Percentiles rank a stretch among this genome's conserved stretches.
These are phyloP conservation scores for Caenorhabditis sp. DNA, from an alignment of 2,888 invertebrate species.

Conservation along the genomic window DNA sequence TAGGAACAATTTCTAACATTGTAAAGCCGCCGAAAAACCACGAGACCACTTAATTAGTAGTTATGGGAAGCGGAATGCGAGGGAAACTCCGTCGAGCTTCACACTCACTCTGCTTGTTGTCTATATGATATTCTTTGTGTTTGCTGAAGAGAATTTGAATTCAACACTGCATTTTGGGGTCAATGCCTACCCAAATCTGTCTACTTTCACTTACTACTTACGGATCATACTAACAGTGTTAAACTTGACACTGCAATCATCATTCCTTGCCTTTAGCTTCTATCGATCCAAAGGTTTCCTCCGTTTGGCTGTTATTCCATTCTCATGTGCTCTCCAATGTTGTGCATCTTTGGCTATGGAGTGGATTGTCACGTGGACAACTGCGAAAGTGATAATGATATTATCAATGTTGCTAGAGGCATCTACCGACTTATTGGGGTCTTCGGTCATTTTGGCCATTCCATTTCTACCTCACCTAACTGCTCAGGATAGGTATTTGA, in stretches of 20 bases:
- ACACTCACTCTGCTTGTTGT: neutral
- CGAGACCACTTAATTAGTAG: neutral
- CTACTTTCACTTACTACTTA: neutral
- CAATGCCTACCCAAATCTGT: neutral
- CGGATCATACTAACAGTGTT: neutral
- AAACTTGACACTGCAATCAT: neutral
- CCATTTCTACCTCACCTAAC: too few relatives aligned
- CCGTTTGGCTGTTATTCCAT: neutral
- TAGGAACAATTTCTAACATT: too few relatives aligned
- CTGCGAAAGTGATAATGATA: neutral
- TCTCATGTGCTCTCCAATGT: conserved; percentile 17
- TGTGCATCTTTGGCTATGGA: neutral
- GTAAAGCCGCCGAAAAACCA: neutral
- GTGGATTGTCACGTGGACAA: neutral
- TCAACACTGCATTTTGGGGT: neutral
- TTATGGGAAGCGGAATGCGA: neutral
- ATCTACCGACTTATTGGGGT: conserved; percentile 9
- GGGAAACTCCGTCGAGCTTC: neutral
- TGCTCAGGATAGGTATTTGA: too few relatives aligned
- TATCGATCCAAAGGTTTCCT: conserved; percentile 1
- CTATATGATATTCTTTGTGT: conserved; percentile 6
- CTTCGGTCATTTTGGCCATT: neutral
- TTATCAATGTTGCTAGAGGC: conserved; percentile 12
- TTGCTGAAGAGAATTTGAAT: neutral
- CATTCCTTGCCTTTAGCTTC: neutral